phyloP scores from a whole-genome alignment of 2,888 invertebrate species.

The Cryptocephalus primarius region DNA sequence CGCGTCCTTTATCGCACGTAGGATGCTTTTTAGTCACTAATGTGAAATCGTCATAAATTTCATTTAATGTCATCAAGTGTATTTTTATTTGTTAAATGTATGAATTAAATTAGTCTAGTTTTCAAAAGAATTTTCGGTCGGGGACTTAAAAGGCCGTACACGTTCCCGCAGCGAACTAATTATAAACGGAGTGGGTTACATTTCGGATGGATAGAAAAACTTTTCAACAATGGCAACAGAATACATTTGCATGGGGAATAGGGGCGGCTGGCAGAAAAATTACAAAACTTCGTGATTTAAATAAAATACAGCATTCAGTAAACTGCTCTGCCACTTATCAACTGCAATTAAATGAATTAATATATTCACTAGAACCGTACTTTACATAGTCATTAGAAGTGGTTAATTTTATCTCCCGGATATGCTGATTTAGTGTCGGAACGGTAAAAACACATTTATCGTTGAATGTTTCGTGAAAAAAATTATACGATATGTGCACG shows the following conservation, averaged over 20 bases:
- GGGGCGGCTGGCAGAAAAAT: slow-evolving; percentile 7
- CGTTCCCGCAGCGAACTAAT: slow-evolving; percentile 6
- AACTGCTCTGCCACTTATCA: slow-evolving; percentile 15
- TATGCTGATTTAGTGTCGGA: too few relatives aligned
- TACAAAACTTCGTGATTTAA: slow-evolving; percentile 14
- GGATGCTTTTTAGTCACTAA: slow-evolving; percentile 2
- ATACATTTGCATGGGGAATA: slow-evolving; percentile 16
- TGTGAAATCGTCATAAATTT: slow-evolving; percentile 5
- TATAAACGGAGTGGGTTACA: slow-evolving; percentile 10
- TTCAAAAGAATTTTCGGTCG: too few relatives aligned
- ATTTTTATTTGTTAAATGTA: too few relatives aligned
- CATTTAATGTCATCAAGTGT: slow-evolving; percentile 1
- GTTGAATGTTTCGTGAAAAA: too few relatives aligned
- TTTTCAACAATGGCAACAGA: slow-evolving; percentile 13
- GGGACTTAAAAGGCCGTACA: too few relatives aligned
- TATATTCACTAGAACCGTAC: slow-evolving; percentile 11
- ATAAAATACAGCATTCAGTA: slow-evolving; percentile 16
- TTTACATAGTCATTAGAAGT: slow-evolving; percentile 9
- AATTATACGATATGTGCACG: too few relatives aligned
- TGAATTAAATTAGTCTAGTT: too few relatives aligned
- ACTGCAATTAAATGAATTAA: slow-evolving; percentile 14
- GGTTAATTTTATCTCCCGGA: background rate
- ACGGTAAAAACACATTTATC: too few relatives aligned
- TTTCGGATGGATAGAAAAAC: slow-evolving; percentile 9
- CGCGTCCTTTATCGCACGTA: background rate